Evolutionary conservation across 2,113 vertebrate species (phyloP), one percentile per base, ranked within the genome.

Genomic region (Eudyptes chrysolophus): DNA sequence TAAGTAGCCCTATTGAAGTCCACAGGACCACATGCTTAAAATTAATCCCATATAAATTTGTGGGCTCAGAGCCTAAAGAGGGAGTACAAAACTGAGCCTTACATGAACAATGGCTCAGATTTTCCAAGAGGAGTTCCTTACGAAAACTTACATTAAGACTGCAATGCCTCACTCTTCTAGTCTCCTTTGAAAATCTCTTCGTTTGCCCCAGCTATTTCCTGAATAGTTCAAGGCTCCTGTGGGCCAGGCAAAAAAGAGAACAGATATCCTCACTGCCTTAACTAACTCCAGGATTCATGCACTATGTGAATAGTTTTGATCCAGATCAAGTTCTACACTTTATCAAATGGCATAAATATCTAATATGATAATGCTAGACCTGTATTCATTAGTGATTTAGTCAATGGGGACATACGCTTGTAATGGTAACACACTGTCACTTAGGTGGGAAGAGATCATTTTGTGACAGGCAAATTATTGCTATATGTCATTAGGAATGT

Each of bases 381-480:
- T 75, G 18, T 51, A 68, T 62, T 95, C 81, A 84, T 78, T 75
- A 84, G 75, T 42, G 49, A 26, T 88, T 52, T 51, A 85, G 42
- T 76, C 6, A 12, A 61, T 15, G 6, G 57, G 34, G 40, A 65
- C 26, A 36, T 69, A 64, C 22, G 55, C 57, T 90, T 82, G n/a
- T 68, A 92, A 84, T 13, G 18, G 77, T 22, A 89, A 84, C 51
- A 74, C 48, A 89, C 34, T 78, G 55, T 64, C 65, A 86, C 42
- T 80, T 85, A 36, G 2, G 3, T 84, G 10, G 54, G 69, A 90
- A 87, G 93, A 94, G 61, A 95, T 84, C 30, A 79, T 92, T 95
- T 90, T 61, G 76, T 94, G 83, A 89, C 92, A 97, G 52, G 52
- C 40, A 95, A 95, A 96, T 92, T 94, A 95, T 87, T 97, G 87